A percentile compares a stretch with the other conserved stretches of the same genome.
Conservation (phyloP, 2,888 invertebrate species). For the Fragum fragum region DNA sequence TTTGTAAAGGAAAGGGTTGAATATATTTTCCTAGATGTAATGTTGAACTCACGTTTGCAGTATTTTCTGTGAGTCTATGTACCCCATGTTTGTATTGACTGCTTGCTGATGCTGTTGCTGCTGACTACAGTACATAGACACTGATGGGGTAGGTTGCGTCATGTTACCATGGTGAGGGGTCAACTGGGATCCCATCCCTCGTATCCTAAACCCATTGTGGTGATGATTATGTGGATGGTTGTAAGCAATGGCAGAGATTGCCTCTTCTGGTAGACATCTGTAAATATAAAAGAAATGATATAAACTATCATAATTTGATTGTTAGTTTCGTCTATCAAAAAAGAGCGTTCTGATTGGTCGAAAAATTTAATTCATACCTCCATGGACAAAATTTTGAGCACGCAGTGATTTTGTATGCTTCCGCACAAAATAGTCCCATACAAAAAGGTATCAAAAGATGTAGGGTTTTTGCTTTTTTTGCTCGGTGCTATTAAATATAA, state of each 20-base stretch:
- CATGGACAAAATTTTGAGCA: too few relatives aligned
- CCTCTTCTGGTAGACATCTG: slow-evolving; percentile 78
- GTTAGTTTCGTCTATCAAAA: too few relatives aligned
- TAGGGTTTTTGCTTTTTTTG: too few relatives aligned
- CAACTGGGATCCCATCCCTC: slow-evolving; percentile 45
- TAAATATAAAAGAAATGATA: slow-evolving; percentile 49
- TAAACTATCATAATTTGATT: too few relatives aligned
- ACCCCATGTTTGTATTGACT: slow-evolving; percentile 58
- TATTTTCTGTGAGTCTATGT: slow-evolving; percentile 65
- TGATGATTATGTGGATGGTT: slow-evolving; percentile 49
- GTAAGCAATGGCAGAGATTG: slow-evolving; percentile 74
- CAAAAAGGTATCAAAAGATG: too few relatives aligned
- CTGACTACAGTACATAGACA: slow-evolving; percentile 53
- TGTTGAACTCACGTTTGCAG: slow-evolving; percentile 62
- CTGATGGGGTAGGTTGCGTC: slow-evolving; percentile 37
- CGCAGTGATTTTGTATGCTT: too few relatives aligned
- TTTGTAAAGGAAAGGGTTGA: too few relatives aligned
- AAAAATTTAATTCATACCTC: too few relatives aligned
- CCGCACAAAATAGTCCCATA: too few relatives aligned
- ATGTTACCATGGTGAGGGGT: slow-evolving; percentile 28
- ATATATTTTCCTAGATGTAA: too few relatives aligned
- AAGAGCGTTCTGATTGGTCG: too few relatives aligned
- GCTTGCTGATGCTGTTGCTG: slow-evolving; percentile 56
- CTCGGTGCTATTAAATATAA: too few relatives aligned
- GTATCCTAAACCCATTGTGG: slow-evolving; percentile 63